These are phyloP conservation scores for Cetoscarus ocellatus DNA, from an alignment of 2,797 vertebrate genomes.

Conservation along the genomic window DNA sequence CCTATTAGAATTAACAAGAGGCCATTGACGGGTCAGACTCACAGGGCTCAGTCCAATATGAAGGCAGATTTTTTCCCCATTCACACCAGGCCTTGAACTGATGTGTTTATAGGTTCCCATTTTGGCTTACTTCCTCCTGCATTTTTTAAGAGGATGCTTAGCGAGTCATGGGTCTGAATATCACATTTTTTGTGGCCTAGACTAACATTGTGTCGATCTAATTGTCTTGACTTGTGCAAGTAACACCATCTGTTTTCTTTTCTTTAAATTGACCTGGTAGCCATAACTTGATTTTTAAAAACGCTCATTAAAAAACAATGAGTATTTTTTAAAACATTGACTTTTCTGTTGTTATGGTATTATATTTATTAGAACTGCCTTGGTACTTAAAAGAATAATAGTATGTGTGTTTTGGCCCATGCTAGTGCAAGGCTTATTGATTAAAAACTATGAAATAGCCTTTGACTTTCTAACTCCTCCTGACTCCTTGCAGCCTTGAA, in stretches of 20 bases:
- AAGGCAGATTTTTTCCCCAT: slow-evolving; percentile 55
- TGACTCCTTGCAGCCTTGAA: slow-evolving; percentile 42
- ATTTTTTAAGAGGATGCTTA: slow-evolving; percentile 16
- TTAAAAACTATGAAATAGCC: slow-evolving; percentile 38
- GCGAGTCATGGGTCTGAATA: neutral
- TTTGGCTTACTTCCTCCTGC: slow-evolving; percentile 15
- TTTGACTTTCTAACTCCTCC: slow-evolving; percentile 23
- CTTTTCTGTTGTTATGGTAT: slow-evolving; percentile 2
- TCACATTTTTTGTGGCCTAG: neutral
- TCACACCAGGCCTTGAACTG: slow-evolving; percentile 40
- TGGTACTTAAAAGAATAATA: neutral
- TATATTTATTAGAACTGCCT: too few relatives aligned
- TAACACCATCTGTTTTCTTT: neutral
- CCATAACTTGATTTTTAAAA: neutral
- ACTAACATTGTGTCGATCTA: neutral
- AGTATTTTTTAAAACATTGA: neutral
- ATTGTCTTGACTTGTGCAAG: neutral
- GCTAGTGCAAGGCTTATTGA: slow-evolving; percentile 6
- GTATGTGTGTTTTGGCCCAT: slow-evolving; percentile 6
- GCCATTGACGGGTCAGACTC: slow-evolving; percentile 76
- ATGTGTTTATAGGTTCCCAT: slow-evolving; percentile 49
- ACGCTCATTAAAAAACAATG: too few relatives aligned
- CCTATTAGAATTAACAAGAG: slow-evolving; percentile 85
- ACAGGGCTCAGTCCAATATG: slow-evolving; percentile 54
- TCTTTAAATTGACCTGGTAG: neutral